These are phyloP conservation scores for Megaustenia siamemsis DNA, from an alignment of 2,888 invertebrate genomes.

Conservation along the genomic window DNA sequence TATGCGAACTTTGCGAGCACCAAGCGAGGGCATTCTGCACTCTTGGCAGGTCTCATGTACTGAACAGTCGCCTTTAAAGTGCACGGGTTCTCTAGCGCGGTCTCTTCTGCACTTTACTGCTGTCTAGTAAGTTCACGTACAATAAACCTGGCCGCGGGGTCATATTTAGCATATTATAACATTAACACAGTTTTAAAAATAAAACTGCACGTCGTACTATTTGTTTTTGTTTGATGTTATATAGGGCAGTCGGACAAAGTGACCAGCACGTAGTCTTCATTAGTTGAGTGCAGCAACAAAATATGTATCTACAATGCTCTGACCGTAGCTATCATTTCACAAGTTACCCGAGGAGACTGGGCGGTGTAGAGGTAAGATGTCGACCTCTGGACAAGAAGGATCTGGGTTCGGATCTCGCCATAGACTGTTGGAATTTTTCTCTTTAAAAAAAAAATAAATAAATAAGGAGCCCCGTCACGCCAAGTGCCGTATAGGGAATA, in stretches of 20 bases:
- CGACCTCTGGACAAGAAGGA: too few relatives aligned
- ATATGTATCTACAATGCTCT: too few relatives aligned
- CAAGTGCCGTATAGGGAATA: too few relatives aligned
- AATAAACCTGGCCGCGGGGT: neutral
- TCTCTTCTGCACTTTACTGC: neutral
- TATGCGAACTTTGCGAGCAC: conserved; percentile 22
- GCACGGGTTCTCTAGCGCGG: conserved; percentile 1
- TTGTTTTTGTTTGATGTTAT: neutral
- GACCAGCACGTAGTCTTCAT: neutral
- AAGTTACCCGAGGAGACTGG: too few relatives aligned
- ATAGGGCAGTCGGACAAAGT: neutral
- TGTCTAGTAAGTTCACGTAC: neutral
- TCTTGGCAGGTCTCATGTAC: neutral
- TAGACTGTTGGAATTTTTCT: too few relatives aligned
- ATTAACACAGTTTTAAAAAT: neutral
- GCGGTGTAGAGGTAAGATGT: too few relatives aligned
- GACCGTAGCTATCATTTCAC: too few relatives aligned
- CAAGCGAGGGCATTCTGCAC: conserved; percentile 23
- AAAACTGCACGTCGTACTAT: neutral
- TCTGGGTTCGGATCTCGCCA: too few relatives aligned
- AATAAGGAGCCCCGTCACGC: too few relatives aligned
- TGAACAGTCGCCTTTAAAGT: neutral
- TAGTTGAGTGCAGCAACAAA: too few relatives aligned
- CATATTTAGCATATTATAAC: neutral
- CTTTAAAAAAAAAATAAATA: too few relatives aligned